Evolutionary conservation across 2,888 invertebrate genomes (phyloP).

Genomic region (Tenthredo livida): DNA sequence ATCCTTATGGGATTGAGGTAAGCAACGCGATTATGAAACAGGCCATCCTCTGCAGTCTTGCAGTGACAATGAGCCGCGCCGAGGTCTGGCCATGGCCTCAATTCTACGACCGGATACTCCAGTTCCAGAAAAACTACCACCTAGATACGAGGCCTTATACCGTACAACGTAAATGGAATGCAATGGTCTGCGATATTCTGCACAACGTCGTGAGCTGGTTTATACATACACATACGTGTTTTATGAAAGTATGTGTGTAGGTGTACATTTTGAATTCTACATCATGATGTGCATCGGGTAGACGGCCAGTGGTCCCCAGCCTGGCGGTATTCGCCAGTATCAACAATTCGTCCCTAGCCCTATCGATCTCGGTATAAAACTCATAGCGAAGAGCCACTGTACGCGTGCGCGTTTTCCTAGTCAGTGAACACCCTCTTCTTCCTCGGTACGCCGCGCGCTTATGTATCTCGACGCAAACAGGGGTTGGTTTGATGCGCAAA

Average conservation of each 20-base stretch:
- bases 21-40: not conserved
- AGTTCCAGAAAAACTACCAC: constrained; percentile 23
- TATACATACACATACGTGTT: not conserved
- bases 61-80: constrained; percentile 49
- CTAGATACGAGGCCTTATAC: not conserved
- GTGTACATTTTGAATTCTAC: not conserved
- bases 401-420: constrained; percentile 52
- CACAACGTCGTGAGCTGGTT: not conserved
- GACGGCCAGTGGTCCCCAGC: constrained; percentile 50
- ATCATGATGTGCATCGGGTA: constrained; percentile 16
- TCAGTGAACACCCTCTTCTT: constrained; percentile 58
- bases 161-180: not conserved
- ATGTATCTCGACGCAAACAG: constrained; percentile 56
- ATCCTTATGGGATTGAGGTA: not conserved
- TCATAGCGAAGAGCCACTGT: constrained; percentile 46
- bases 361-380: constrained; percentile 45
- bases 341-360: constrained; percentile 16
- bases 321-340: not conserved
- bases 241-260: not conserved
- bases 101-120: constrained; percentile 40
- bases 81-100: constrained; percentile 52
- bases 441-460: constrained; percentile 55
- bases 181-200: constrained; percentile 19
- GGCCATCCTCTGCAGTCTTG: not conserved
- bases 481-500: constrained; percentile 50